A percentile compares a stretch with the other conserved stretches of the same genome.
These are phyloP conservation scores for Elgaria multicarinata DNA, from an alignment of 2,113 vertebrate species.

Conservation along the genomic window DNA sequence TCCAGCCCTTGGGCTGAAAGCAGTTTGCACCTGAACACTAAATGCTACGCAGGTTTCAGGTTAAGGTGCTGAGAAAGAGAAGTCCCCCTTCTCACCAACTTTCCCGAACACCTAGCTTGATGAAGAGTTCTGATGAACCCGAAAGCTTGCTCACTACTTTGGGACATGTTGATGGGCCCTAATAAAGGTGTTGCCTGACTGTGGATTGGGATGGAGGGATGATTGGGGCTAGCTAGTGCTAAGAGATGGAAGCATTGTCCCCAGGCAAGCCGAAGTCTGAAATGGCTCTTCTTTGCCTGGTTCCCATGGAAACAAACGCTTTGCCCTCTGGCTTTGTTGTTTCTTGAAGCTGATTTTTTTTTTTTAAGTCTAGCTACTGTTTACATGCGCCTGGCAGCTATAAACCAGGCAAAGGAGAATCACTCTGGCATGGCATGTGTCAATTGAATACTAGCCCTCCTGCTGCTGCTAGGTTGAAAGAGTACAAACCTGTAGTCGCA, in stretches of 20 bases:
- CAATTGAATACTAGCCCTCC: neutral
- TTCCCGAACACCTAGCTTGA: too few species aligned
- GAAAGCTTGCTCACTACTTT: too few species aligned
- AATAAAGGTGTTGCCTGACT: too few species aligned
- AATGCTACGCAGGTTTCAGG: too few species aligned
- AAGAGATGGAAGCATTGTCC: neutral
- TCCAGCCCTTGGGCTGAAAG: too few species aligned
- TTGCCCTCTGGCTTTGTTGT: constrained; percentile 2
- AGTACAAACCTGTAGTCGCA: neutral
- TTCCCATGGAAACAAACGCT: constrained; percentile 50
- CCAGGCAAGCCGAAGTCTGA: neutral
- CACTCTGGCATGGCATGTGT: neutral
- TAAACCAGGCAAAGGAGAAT: neutral
- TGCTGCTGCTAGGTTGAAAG: neutral
- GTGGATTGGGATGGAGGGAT: neutral
- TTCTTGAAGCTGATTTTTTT: neutral
- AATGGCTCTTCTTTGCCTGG: neutral
- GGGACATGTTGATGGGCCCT: too few species aligned
- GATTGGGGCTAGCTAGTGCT: neutral
- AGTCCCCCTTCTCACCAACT: too few species aligned
- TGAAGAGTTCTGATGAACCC: too few species aligned
- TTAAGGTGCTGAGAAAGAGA: too few species aligned
- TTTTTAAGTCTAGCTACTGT: constrained; percentile 30
- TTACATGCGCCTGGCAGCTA: fast-evolving
- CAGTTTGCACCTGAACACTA: too few species aligned